Base-by-base conservation (phyloP, 92 coral and sea anemone species). In the Siderastrea radians region DNA sequence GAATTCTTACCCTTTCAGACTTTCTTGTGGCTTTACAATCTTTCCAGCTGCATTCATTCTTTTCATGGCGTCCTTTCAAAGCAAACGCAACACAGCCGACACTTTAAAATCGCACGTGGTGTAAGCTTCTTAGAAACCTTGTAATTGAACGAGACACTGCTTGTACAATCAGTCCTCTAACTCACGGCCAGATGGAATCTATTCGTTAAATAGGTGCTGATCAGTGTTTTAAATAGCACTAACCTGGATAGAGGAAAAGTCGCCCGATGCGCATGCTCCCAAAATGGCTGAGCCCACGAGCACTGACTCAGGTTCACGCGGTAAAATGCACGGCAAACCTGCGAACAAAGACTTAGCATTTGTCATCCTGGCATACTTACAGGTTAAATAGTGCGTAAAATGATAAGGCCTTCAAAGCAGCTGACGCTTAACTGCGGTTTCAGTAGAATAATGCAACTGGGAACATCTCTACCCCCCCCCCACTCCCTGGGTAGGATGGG, bases 231-330 rank as follows among this genome's bases (percentile, higher is more conserved):
- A 0, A 61, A 61, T 61, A 61, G 11, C n/a, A 54, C 74, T 47
- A 46, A 96, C 99, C 98, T 97, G 95, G 54, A 97, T 79, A 14
- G 96, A 84, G 44, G 88, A 59, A 75, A 89, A 95, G 78, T 93
- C 92, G 2, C 97, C 96, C 13, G 96, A 84, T 45, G 97, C 99
- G 70, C 94, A 97, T 88, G 99, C 98, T 49, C 95, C 99, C 69
- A 95, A 85, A 66, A 97, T 92, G 7, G 98, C 98, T 12, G 99
- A 88, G 8, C 99, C 99, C 62, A 97, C 94, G 38, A 97, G 92
- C 14, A 95, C 97, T 1, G 96, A 90, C 73, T 97, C 97, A 57
- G 89, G 90, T 70, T 97, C 99, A 14, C 97, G 87, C 66, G 99
- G 94, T 43, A 97, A 89, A 62, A 97, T 94, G 58, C 97, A 90